A percentile compares a stretch with the other conserved stretches of the same genome.
Conservation (phyloP, 2,888 invertebrate species). For the Dysmachus trigonus region DNA sequence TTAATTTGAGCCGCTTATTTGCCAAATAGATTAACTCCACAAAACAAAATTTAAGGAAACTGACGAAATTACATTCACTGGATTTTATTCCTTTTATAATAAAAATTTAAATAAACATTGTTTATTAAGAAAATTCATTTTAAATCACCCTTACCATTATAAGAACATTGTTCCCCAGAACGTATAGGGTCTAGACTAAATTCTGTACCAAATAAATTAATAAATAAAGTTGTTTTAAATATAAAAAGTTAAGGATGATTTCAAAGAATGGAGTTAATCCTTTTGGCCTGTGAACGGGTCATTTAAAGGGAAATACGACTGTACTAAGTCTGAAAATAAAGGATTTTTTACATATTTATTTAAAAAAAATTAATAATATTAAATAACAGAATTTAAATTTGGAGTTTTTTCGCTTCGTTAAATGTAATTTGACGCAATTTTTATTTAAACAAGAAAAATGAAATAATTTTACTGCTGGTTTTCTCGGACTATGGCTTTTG, state of each 20-base stretch:
- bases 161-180: neutral
- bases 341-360: neutral
- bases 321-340: neutral
- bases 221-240: neutral
- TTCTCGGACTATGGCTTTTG: neutral
- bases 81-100: neutral
- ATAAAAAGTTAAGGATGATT: neutral
- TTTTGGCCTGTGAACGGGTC: neutral
- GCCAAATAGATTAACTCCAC: neutral
- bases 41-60: neutral
- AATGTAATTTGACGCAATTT: neutral
- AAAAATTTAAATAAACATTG: too few species aligned
- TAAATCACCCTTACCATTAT: neutral
- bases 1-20: neutral
- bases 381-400: too few species aligned
- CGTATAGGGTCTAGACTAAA: neutral
- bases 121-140: neutral
- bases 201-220: neutral
- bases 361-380: neutral
- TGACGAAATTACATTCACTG: neutral
- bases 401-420: neutral
- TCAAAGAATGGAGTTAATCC: neutral
- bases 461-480: neutral
- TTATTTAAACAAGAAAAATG: neutral
- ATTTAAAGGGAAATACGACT: neutral